These are phyloP conservation scores for Metellina segmentata DNA, from an alignment of 2,888 invertebrate genomes.

Conservation along the genomic window DNA sequence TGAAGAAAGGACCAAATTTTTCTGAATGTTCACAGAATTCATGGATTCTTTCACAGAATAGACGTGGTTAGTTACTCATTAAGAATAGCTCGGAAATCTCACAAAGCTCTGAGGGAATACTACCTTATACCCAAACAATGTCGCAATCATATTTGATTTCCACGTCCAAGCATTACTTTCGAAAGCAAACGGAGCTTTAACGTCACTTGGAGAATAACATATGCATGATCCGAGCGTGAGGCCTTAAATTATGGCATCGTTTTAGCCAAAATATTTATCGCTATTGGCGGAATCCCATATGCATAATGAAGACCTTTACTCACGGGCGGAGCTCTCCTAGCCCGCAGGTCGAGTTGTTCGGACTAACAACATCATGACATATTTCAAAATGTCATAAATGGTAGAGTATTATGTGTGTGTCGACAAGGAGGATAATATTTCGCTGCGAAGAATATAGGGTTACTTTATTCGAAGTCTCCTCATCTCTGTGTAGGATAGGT, in stretches of 20 bases:
- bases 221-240: too few species aligned
- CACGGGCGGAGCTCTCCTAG: neutral
- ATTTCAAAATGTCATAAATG: constrained; percentile 42
- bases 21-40: too few species aligned
- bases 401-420: constrained; percentile 19
- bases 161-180: too few species aligned
- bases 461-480: neutral
- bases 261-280: constrained; percentile 35
- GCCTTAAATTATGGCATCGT: neutral
- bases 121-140: too few species aligned
- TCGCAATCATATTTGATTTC: too few species aligned
- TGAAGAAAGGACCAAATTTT: too few species aligned
- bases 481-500: neutral
- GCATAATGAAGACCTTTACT: constrained; percentile 23
- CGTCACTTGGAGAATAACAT: too few species aligned
- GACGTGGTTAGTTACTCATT: too few species aligned
- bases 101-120: too few species aligned
- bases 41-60: too few species aligned
- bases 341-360: constrained; percentile 3
- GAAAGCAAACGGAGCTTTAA: too few species aligned
- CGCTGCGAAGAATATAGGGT: neutral
- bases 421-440: neutral
- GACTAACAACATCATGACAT: constrained; percentile 17
- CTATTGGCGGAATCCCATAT: constrained; percentile 3
- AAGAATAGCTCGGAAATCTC: too few species aligned